phyloP scores from a whole-genome alignment of 2,888 invertebrate species.

The Neoitamus cyanurus region DNA sequence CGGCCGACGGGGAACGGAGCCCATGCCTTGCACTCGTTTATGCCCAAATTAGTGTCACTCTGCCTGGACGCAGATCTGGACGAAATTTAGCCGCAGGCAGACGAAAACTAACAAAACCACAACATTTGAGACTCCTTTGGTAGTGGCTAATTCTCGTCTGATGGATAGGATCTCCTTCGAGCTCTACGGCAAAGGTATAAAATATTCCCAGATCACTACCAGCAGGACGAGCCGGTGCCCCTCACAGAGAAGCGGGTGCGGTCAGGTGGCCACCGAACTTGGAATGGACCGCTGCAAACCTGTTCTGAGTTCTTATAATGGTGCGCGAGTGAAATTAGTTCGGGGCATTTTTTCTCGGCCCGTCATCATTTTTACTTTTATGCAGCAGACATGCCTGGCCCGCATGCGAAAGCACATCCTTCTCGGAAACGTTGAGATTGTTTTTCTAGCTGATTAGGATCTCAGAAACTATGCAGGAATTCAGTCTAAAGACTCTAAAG shows the following conservation, averaged over 20 bases:
- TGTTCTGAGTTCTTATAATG: neutral
- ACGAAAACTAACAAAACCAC: neutral
- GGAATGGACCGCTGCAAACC: neutral
- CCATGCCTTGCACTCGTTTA: neutral
- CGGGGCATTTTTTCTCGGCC: neutral
- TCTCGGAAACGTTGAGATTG: neutral
- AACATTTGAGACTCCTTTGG: neutral
- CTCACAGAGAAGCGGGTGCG: neutral
- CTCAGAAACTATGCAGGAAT: neutral
- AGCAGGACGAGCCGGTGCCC: neutral
- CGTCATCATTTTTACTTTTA: neutral
- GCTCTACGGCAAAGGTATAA: neutral
- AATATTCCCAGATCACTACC: neutral
- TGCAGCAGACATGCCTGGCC: neutral
- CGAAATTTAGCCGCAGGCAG: neutral
- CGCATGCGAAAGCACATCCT: neutral
- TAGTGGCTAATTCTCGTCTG: neutral
- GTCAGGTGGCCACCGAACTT: neutral
- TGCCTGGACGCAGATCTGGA: neutral
- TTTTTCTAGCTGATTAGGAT: neutral
- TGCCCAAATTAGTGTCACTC: neutral
- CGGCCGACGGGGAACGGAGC: neutral
- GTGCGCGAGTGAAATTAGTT: conserved; percentile 10
- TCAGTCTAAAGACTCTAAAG: too few species aligned
- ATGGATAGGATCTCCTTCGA: neutral